Evolutionary conservation across 1,140 invertebrate species (phyloP).

Genomic region (Drosophila auraria): DNA sequence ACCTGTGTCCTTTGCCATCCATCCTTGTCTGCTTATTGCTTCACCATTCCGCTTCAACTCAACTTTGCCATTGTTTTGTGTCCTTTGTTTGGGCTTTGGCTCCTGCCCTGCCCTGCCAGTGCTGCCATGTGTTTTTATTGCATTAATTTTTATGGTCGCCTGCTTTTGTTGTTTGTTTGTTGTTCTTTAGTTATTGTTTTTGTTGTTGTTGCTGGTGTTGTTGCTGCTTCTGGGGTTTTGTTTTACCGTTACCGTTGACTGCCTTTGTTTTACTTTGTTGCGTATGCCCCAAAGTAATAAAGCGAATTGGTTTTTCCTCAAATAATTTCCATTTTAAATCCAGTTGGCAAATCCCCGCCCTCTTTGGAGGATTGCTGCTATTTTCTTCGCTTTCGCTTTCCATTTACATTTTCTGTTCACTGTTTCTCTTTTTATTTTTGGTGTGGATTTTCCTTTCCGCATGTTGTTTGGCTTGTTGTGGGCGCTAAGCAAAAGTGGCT

Average conservation of each 20-base stretch:
- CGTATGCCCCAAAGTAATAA: slow-evolving; percentile 83
- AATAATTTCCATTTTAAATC: slow-evolving; percentile 84
- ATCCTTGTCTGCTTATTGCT: slow-evolving; percentile 36
- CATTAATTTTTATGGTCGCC: slow-evolving; percentile 81
- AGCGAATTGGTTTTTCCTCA: slow-evolving; percentile 79
- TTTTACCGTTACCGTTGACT: slow-evolving; percentile 49
- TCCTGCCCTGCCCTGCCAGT: slow-evolving; percentile 18
- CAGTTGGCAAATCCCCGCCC: slow-evolving; percentile 74
- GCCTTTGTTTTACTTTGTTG: slow-evolving; percentile 79
- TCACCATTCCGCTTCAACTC: slow-evolving; percentile 26
- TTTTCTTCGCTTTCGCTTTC: slow-evolving; percentile 6
- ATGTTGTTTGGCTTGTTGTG: slow-evolving; percentile 33
- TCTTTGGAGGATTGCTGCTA: slow-evolving; percentile 41
- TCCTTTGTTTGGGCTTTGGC: slow-evolving; percentile 35
- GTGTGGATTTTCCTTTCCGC: slow-evolving; percentile 18
- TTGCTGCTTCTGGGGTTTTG: slow-evolving; percentile 25
- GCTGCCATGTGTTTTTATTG: slow-evolving; percentile 80
- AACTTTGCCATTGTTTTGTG: slow-evolving; percentile 47
- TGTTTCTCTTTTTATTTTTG: slow-evolving; percentile 2
- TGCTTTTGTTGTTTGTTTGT: slow-evolving; percentile 52
- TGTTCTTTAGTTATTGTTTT: slow-evolving; percentile 28
- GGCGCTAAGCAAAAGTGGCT: slow-evolving; percentile 70
- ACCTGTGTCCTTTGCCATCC: slow-evolving; percentile 25
- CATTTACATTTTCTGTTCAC: slow-evolving; percentile 11
- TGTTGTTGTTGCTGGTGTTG: slow-evolving; percentile 27